Percentiles rank a stretch among this genome's conserved stretches.
phyloP scores from a whole-genome alignment of 2,113 vertebrate genomes.

The Rhineura floridana region DNA sequence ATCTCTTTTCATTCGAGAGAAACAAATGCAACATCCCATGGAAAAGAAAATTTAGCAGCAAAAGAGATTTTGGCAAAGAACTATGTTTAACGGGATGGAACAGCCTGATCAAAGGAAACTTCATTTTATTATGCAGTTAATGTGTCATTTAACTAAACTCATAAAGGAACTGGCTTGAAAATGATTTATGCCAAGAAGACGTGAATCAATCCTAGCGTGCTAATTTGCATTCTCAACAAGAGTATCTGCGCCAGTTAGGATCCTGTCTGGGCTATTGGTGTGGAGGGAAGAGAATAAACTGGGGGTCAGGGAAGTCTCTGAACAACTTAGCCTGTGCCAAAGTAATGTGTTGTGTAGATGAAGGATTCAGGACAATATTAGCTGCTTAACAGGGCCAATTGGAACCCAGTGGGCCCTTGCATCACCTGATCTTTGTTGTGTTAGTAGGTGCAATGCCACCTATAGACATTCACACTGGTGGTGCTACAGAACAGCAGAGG shows the following conservation, averaged over 20 bases:
- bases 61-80: not conserved
- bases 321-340: not conserved
- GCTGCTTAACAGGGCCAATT: not conserved
- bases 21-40: not conserved
- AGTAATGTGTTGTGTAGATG: not conserved
- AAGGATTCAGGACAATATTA: not conserved
- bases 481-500: not conserved
- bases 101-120: not conserved
- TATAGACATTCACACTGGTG: not conserved
- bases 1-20: not conserved
- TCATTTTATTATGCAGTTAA: not conserved
- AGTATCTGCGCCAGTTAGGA: not conserved
- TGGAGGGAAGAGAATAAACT: not conserved
- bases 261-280: not conserved
- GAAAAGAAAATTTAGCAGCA: not conserved
- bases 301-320: not conserved
- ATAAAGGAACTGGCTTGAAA: not conserved
- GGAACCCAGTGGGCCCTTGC: not conserved
- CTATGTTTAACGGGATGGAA: not conserved
- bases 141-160: constrained; percentile 8
- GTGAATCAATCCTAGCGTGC: not conserved
- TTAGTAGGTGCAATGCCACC: not conserved
- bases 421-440: not conserved
- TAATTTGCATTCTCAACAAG: not conserved
- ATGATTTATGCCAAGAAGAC: not conserved